Conservation (phyloP, 2,113 vertebrate genomes). For the Macaca mulatta region DNA sequence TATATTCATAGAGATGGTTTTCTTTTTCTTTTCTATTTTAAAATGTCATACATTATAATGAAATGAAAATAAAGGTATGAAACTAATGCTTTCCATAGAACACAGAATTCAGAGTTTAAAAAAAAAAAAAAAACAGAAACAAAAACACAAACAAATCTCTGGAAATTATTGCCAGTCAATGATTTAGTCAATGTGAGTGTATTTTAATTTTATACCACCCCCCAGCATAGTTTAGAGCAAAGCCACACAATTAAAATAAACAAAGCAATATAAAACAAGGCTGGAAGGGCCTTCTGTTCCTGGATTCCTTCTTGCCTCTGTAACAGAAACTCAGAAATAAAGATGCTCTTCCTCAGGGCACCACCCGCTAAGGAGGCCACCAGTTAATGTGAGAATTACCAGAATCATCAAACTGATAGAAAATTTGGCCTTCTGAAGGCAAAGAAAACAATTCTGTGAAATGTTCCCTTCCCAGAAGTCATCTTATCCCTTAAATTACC, state of each 20-base stretch:
- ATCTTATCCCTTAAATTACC: neutral
- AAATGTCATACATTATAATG: neutral
- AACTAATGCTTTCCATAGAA: neutral
- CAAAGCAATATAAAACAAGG: constrained; percentile 28
- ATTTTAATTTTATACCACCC: neutral
- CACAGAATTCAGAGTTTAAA: neutral
- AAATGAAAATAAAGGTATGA: constrained; percentile 16
- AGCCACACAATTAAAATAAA: constrained; percentile 57
- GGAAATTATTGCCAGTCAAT: neutral
- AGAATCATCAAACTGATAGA: neutral
- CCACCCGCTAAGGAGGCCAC: neutral
- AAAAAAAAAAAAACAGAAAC: neutral
- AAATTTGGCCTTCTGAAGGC: neutral
- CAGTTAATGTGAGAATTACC: constrained; percentile 11
- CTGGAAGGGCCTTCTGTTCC: neutral
- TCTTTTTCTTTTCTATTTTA: neutral
- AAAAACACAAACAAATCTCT: neutral
- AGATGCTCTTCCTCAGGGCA: neutral
- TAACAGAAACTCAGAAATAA: constrained; percentile 39
- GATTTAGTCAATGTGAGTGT: neutral
- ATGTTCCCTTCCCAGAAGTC: neutral
- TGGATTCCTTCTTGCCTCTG: neutral
- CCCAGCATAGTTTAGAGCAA: constrained; percentile 17
- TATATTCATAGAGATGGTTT: neutral
- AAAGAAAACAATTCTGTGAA: constrained; percentile 1